Evolutionary conservation across 2,888 invertebrate genomes (phyloP).

Genomic region (Podotricha telesiphe): DNA sequence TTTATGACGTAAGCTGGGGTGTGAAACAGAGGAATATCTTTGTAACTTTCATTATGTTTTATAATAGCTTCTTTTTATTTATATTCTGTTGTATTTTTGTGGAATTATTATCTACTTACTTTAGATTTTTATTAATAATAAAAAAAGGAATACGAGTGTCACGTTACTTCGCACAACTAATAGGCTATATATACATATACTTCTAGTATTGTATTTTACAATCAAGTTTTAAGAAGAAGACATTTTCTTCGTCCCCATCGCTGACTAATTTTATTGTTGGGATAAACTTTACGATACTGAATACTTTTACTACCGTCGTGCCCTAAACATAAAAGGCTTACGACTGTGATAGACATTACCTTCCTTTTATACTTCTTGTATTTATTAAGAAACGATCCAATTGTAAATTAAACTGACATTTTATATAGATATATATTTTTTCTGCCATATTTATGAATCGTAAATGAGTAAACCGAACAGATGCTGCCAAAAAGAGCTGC

Average conservation of each 20-base stretch:
- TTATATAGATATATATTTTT: neutral
- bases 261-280: constrained; percentile 71
- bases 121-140: no score
- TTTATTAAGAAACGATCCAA: constrained; percentile 26
- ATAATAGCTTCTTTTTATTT: constrained; percentile 20
- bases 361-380: constrained; percentile 30
- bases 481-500: no score
- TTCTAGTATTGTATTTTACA: neutral
- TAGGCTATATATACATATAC: neutral
- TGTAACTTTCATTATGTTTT: constrained; percentile 28
- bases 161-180: no score
- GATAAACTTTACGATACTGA: constrained; percentile 74
- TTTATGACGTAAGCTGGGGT: constrained; percentile 34
- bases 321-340: constrained; percentile 74
- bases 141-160: no score
- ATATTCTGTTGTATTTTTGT: neutral
- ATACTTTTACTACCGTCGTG: constrained; percentile 75
- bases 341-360: constrained; percentile 41
- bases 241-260: constrained; percentile 71
- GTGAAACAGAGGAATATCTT: constrained; percentile 33
- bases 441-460: no score
- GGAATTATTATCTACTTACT: no score
- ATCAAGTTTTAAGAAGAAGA: constrained; percentile 51
- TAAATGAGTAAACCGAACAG: no score
- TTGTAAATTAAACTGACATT: constrained; percentile 23